Evolutionary conservation across 2,888 invertebrate genomes (phyloP).

Genomic region (Cactoblastis cactorum): DNA sequence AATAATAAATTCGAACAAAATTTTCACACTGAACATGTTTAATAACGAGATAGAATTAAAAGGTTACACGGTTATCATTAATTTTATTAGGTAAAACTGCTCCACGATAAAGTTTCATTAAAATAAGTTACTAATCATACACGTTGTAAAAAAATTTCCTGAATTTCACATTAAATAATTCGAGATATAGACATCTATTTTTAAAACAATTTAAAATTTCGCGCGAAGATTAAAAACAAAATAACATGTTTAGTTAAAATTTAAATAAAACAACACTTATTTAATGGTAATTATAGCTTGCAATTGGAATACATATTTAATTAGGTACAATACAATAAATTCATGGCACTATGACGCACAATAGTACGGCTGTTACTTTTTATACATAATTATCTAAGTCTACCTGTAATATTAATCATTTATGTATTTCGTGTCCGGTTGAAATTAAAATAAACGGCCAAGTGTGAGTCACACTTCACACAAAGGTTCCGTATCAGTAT

Average conservation of each 20-base stretch:
- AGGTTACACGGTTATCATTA: conserved; percentile 29
- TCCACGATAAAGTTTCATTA: conserved; percentile 22
- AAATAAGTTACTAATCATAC: conserved; percentile 11
- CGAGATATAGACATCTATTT: too few relatives aligned
- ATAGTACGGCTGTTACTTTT: background rate
- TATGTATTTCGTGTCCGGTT: background rate
- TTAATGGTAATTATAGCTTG: too few relatives aligned
- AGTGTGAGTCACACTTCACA: too few relatives aligned
- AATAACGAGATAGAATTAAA: conserved; percentile 23
- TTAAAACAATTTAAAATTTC: too few relatives aligned
- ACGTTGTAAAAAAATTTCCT: conserved; percentile 1
- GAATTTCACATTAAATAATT: background rate
- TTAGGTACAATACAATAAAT: too few relatives aligned
- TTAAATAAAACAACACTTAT: too few relatives aligned
- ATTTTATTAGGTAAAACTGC: conserved; percentile 24
- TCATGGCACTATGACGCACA: too few relatives aligned
- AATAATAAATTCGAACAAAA: background rate
- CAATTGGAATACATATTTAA: too few relatives aligned
- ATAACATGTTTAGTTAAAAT: too few relatives aligned
- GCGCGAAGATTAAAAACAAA: too few relatives aligned
- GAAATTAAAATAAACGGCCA: background rate
- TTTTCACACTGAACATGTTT: conserved; percentile 10
- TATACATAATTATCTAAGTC: background rate
- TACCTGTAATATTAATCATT: background rate
- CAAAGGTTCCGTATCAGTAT: too few relatives aligned